phyloP scores from a whole-genome alignment of 2,113 vertebrate species.

The Xerus inauris region DNA sequence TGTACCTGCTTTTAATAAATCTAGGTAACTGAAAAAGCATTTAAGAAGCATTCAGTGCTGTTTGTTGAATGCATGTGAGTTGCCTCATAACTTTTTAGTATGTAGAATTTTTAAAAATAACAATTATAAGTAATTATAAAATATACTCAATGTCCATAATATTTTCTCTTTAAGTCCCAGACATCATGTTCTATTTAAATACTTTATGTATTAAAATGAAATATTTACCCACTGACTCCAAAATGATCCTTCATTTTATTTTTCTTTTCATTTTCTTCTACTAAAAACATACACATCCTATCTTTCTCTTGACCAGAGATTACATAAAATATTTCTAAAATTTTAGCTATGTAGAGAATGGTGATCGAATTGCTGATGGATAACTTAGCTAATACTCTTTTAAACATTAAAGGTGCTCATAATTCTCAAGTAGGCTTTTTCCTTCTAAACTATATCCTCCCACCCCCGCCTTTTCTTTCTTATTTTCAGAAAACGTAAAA shows the following conservation, averaged over 20 bases:
- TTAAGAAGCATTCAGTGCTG: not conserved
- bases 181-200: not conserved
- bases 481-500: not conserved
- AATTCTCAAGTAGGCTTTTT: not conserved
- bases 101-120: constrained; percentile 32
- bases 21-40: constrained; percentile 7
- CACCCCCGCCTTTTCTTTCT: not conserved
- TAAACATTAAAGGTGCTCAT: constrained; percentile 6
- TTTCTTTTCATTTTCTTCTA: constrained; percentile 10
- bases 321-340: not conserved
- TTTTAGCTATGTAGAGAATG: not conserved
- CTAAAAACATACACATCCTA: not conserved
- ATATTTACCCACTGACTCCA: constrained; percentile 23
- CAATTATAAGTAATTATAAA: constrained; percentile 1
- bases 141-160: constrained; percentile 1
- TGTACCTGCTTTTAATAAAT: not conserved
- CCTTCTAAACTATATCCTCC: not conserved
- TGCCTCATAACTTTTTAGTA: constrained; percentile 11
- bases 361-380: not conserved
- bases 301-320: not conserved
- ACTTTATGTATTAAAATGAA: constrained; percentile 21
- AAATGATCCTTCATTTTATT: constrained; percentile 13
- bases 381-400: not conserved
- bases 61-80: not conserved
- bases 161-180: not conserved